These are phyloP conservation scores for Chaetogeoica ovagalla DNA, from an alignment of 2,888 invertebrate species.

Conservation along the genomic window DNA sequence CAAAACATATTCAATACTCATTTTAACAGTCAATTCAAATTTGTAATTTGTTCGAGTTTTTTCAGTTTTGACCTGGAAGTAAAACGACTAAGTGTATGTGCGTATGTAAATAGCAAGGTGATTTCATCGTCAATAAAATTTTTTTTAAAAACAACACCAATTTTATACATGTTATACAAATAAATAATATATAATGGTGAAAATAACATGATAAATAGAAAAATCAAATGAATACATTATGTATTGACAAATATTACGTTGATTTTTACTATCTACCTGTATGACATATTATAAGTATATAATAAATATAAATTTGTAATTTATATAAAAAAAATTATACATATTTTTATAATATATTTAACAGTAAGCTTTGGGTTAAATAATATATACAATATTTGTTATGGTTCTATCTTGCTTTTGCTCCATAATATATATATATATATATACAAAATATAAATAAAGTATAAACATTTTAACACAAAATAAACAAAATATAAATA, in stretches of 20 bases:
- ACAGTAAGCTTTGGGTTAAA: conserved; percentile 35
- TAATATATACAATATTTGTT: conserved; percentile 37
- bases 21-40: too few species aligned
- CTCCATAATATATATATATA: background rate
- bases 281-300: background rate
- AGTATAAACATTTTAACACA: conserved; percentile 22
- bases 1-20: too few species aligned
- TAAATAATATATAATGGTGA: conserved; percentile 43
- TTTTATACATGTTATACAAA: conserved; percentile 44
- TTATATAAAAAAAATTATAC: too few species aligned
- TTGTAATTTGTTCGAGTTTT: too few species aligned
- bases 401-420: background rate
- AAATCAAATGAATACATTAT: conserved; percentile 31
- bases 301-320: too few species aligned
- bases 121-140: conserved; percentile 8
- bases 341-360: background rate
- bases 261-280: conserved; percentile 1
- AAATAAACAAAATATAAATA: conserved; percentile 48
- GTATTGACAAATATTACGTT: conserved; percentile 22
- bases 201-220: conserved; percentile 39
- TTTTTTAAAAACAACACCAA: background rate
- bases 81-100: too few species aligned
- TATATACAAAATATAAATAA: conserved; percentile 4
- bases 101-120: background rate
- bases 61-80: too few species aligned